Base-by-base conservation (phyloP, 2,888 invertebrate species). In the Luperina nickerlii region DNA sequence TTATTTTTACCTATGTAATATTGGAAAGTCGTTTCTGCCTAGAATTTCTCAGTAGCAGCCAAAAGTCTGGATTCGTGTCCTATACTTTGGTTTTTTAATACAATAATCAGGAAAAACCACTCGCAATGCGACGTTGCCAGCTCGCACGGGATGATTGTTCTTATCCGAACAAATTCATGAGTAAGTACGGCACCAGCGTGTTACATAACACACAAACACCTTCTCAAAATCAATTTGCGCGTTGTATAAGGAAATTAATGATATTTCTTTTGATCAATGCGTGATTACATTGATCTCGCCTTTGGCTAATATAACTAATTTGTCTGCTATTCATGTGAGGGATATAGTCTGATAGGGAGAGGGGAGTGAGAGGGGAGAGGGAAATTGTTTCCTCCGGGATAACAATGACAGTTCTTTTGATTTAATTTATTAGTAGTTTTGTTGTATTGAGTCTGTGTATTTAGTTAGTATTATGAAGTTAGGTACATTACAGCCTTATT, bases 281-380 rank as follows among this genome's bases (percentile, higher is more conserved):
- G 27, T 57, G 32, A 81, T 83, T 62, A 63, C 8, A 72, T 5
- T 6, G 57, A 63, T 42, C 45, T 20, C 69, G 69, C 75, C 70
- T 73, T n/a, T 38, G 69, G 65, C 57, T 84, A 81, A 85, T 76
- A 66, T 67, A 76, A 66, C 83, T 78, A 81, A 81, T 81, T 81
- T 83, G 45, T 83, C 66, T 32, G 57, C 11, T 48, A 73, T 84
- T 84, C 67, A 74, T 73, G 24, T 20, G 48, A n/a, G n/a, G 42
- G 69, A 69, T 57, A 48, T 51, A n/a, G 42, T n/a, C 11, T 62
- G 62, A 8, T n/a, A 24, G 48, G 62, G 2, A 27, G 24, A 13
- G 42, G n/a, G 45, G 48, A 11, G 13, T 13, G 8, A 3, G 18
- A 15, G 38, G 7, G 7, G 38, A n/a, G 54, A 11, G 20, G 4